Evolutionary conservation across 2,888 invertebrate genomes (phyloP).

Genomic region (Boloria euphrosyne): DNA sequence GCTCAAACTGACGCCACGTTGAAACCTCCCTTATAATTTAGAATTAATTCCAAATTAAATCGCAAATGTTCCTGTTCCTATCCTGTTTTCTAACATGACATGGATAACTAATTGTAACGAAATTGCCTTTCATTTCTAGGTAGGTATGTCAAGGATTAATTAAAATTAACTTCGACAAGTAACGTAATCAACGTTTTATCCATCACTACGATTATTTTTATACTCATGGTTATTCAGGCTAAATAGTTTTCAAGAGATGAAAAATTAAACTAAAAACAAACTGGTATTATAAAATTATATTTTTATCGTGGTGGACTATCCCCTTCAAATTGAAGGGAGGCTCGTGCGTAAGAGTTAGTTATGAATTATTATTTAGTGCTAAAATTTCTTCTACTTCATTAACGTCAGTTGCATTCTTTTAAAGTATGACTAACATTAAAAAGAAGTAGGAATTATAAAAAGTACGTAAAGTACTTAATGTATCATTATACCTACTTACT

Average conservation of each 20-base stretch:
- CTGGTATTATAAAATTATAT: too few species aligned
- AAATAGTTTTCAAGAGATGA: background rate
- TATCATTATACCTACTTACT: too few species aligned
- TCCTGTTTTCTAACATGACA: conserved; percentile 7
- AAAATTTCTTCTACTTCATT: background rate
- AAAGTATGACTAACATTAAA: background rate
- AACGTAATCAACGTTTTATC: background rate
- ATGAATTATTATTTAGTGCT: background rate
- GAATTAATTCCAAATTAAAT: conserved; percentile 26
- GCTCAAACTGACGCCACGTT: conserved; percentile 10
- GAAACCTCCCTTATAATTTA: conserved; percentile 13
- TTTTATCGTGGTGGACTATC: too few species aligned
- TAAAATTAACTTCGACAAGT: background rate
- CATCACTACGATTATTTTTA: too few species aligned
- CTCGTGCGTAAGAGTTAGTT: too few species aligned
- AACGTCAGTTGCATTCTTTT: background rate
- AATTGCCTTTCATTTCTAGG: conserved; percentile 18
- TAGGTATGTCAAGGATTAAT: background rate
- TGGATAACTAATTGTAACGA: conserved; percentile 18
- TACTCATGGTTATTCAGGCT: background rate
- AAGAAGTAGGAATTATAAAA: too few species aligned
- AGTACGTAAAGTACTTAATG: too few species aligned
- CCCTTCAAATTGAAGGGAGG: too few species aligned
- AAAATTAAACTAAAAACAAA: background rate
- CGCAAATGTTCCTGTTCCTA: conserved; percentile 3